These are phyloP conservation scores for Xanthostigma xanthostigma DNA, from an alignment of 2,888 invertebrate genomes.

Conservation along the genomic window DNA sequence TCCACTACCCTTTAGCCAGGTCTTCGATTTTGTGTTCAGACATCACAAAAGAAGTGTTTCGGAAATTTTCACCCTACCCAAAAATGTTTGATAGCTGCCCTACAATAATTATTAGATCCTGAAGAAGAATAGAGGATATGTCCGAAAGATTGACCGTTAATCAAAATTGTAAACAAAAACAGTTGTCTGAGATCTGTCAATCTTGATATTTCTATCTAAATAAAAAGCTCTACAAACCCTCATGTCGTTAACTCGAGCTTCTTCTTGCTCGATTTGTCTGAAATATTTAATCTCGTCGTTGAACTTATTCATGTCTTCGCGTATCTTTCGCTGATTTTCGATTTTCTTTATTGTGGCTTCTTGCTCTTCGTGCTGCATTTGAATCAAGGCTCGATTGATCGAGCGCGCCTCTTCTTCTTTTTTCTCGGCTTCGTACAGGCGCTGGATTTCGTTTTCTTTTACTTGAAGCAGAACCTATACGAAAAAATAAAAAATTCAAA, in stretches of 20 bases:
- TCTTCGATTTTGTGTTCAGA: no score
- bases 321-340: slow-evolving; percentile 35
- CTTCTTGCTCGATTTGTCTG: slow-evolving; percentile 46
- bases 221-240: slow-evolving; percentile 27
- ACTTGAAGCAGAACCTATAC: slow-evolving; percentile 31
- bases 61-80: no score
- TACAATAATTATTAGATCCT: no score
- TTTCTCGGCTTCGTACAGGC: slow-evolving; percentile 43
- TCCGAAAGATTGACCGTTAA: neutral
- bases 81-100: no score
- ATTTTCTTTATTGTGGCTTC: slow-evolving; percentile 40
- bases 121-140: no score
- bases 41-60: no score
- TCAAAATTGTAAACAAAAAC: no score
- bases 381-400: slow-evolving; percentile 44
- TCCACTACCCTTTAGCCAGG: no score
- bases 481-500: no score
- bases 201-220: no score
- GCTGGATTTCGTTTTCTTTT: slow-evolving; percentile 33
- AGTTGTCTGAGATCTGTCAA: no score
- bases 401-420: slow-evolving; percentile 52
- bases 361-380: slow-evolving; percentile 47
- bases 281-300: slow-evolving; percentile 45
- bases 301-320: slow-evolving; percentile 41
- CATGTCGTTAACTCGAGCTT: slow-evolving; percentile 45